Base-by-base conservation (phyloP, 2,888 invertebrate species). In the Cacoxenus indagator region DNA sequence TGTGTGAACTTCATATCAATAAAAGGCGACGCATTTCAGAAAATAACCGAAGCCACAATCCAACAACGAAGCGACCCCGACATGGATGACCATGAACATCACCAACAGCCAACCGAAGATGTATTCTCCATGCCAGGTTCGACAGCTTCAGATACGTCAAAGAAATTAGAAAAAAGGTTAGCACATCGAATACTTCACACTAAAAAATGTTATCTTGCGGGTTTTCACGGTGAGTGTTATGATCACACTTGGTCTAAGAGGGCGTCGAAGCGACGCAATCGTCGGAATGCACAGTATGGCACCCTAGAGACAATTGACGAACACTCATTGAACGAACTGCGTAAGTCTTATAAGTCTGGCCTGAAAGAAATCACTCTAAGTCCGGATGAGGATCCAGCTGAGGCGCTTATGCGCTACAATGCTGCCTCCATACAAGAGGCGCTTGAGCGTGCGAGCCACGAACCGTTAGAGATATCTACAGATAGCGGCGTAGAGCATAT, bases 1-100 rank as follows among this genome's bases (percentile, higher is more conserved):
- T 71, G 65, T 73, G 67, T 73, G 75, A 74, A 75, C 72, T 73
- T 78, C 73, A 86, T 84, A 74, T 78, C 83, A 87, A 86, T 87
- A 87, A 87, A 87, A 87, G 87, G 85, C 83, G 87, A 83, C 86
- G 87, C 86, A 81, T 87, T 87, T 87, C 87, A 87, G 87, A 76
- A 83, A 83, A 75, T 85, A 78, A 78, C 71, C 69, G 64, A 62
- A 37, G 11, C 65, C 37, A 14, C 68, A 55, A 57, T 26, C 75
- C 69, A 43, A n/a, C 45, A 51, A 62, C 51, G 51, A 31, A 59
- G 19, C 31, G 59, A 59, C n/a, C 9, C 31, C 22, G 27, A 64
- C 59, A 43, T 65, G 55, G 69, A 67, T 27, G 66, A 57, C 72
- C 55, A 4, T 55, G 22, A 24, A 26, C 24, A 51, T 67, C 66